phyloP scores from a whole-genome alignment of 1,140 invertebrate genomes.

The Drosophila nebulosa region DNA sequence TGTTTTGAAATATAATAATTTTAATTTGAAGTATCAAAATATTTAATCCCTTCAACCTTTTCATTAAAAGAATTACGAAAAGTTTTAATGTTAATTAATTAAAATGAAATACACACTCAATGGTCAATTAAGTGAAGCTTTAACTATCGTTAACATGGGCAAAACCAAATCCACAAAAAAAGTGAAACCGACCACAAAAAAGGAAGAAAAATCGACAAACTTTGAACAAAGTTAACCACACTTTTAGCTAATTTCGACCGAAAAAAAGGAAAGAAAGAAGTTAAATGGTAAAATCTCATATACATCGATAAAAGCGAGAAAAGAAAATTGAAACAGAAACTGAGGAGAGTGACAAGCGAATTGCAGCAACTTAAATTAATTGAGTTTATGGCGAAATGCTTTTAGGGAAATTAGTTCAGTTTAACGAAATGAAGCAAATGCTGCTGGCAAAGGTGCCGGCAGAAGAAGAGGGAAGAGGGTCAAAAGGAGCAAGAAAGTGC shows the following conservation, averaged over 20 bases:
- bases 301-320: neutral
- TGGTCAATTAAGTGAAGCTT: neutral
- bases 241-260: conserved; percentile 56
- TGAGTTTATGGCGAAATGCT: conserved; percentile 77
- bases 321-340: conserved; percentile 1
- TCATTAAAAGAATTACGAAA: neutral
- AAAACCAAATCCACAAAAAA: neutral
- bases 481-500: neutral
- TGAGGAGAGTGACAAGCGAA: conserved; percentile 56
- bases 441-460: neutral
- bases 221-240: conserved; percentile 55
- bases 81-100: neutral
- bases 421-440: conserved; percentile 34
- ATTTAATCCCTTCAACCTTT: too few species aligned
- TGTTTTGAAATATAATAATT: too few species aligned
- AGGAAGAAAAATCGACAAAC: conserved; percentile 20
- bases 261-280: conserved; percentile 12
- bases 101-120: neutral
- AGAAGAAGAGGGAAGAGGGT: conserved; percentile 17
- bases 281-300: conserved; percentile 5
- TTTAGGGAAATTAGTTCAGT: conserved; percentile 73
- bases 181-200: conserved; percentile 17
- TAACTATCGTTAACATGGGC: neutral
- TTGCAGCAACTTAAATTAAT: conserved; percentile 76
- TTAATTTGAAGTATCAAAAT: too few species aligned